Conservation (phyloP, 1,140 invertebrate species). For the Bombus fervidus region DNA sequence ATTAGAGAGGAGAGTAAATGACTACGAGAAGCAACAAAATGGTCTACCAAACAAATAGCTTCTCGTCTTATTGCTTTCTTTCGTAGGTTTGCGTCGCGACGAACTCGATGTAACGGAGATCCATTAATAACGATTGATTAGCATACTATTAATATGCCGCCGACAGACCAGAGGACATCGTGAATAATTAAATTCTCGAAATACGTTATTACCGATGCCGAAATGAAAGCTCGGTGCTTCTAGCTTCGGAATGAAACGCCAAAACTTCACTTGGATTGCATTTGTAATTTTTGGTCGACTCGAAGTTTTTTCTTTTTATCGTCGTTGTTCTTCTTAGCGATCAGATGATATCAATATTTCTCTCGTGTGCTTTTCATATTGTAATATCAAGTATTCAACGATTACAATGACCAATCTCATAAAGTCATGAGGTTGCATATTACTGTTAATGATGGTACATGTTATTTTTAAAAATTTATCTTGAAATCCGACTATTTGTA, state of each 20-base stretch:
- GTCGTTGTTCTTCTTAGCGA: no score
- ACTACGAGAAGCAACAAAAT: background rate
- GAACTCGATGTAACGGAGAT: conserved; percentile 54
- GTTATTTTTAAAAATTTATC: no score
- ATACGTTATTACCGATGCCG: conserved; percentile 55
- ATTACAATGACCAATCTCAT: no score
- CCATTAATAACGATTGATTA: conserved; percentile 69
- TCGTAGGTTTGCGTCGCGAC: conserved; percentile 29
- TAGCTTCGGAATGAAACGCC: conserved; percentile 33
- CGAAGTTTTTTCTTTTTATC: background rate
- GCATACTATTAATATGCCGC: conserved; percentile 71
- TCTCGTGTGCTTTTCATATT: no score
- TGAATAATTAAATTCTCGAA: conserved; percentile 73
- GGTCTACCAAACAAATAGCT: background rate
- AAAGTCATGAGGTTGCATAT: no score
- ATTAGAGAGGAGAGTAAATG: background rate
- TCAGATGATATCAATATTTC: no score
- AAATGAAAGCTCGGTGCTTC: conserved; percentile 6
- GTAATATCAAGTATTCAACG: no score
- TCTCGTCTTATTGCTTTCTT: conserved; percentile 33
- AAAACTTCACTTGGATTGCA: background rate
- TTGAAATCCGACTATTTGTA: no score
- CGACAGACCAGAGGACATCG: conserved; percentile 33
- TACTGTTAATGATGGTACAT: no score
- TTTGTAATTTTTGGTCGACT: background rate